phyloP scores from a whole-genome alignment of 2,113 vertebrate genomes.

The Vulpes vulpes region DNA sequence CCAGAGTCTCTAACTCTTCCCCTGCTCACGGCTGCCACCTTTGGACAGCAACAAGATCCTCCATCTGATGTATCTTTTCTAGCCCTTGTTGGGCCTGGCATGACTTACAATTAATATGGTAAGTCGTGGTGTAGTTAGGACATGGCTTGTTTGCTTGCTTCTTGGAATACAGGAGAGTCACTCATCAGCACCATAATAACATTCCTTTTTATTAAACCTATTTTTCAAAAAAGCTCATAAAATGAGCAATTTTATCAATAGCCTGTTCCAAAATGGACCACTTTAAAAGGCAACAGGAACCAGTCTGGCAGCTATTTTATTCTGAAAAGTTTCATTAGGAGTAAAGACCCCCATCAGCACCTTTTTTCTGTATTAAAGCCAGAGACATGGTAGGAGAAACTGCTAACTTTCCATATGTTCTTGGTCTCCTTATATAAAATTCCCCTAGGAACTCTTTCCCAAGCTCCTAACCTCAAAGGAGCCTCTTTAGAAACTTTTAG shows the following conservation, averaged over 20 bases:
- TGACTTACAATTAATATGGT: background rate
- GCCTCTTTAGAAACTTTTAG: slow-evolving; percentile 82
- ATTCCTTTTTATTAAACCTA: slow-evolving; percentile 60
- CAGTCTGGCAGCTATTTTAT: slow-evolving; percentile 42
- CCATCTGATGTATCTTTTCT: background rate
- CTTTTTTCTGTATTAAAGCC: slow-evolving; percentile 72
- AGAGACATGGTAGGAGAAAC: slow-evolving; percentile 43
- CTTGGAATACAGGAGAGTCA: background rate
- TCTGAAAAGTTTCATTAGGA: slow-evolving; percentile 58
- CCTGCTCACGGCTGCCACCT: background rate
- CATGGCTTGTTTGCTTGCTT: background rate
- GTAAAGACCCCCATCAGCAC: slow-evolving; percentile 67
- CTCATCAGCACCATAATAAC: slow-evolving; percentile 36
- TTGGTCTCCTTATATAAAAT: slow-evolving; percentile 66
- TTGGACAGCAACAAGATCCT: background rate
- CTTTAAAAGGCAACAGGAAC: slow-evolving; percentile 62
- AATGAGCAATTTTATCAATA: slow-evolving; percentile 64
- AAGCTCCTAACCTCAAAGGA: slow-evolving; percentile 72
- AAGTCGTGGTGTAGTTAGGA: background rate
- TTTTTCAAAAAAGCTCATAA: slow-evolving; percentile 70
- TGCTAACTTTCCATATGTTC: slow-evolving; percentile 59
- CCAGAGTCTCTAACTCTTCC: background rate
- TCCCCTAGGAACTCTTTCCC: slow-evolving; percentile 66
- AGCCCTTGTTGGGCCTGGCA: background rate
- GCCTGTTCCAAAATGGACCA: slow-evolving; percentile 33